Percentiles rank a stretch among this genome's conserved stretches.
phyloP scores from a whole-genome alignment of 2,113 vertebrate species.

The Epinephelus cyanopodus region DNA sequence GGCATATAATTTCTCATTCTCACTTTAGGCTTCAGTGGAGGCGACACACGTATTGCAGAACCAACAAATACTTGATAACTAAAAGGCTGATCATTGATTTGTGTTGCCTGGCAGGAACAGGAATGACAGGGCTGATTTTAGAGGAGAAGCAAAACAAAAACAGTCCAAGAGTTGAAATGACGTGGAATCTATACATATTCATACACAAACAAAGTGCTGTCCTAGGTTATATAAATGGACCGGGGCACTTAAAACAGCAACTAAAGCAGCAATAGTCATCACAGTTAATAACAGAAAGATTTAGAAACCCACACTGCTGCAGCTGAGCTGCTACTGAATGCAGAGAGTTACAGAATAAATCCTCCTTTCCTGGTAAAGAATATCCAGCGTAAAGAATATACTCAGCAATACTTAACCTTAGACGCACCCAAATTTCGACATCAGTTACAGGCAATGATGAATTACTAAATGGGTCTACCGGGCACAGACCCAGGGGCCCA shows the following conservation, averaged over 20 bases:
- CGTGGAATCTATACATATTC: not conserved
- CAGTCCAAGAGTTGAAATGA: not conserved
- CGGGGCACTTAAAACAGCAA: not conserved
- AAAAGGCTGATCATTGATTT: conserved; percentile 24
- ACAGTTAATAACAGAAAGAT: not conserved
- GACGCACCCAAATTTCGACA: not conserved
- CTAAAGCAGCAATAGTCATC: not conserved
- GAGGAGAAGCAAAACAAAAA: conserved; percentile 14
- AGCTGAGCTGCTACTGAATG: not conserved
- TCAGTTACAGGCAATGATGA: not conserved
- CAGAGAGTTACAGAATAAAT: not conserved
- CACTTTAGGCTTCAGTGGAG: conserved; percentile 14
- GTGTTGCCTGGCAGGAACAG: conserved; percentile 2
- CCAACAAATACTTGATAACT: conserved; percentile 25
- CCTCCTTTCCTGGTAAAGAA: not conserved
- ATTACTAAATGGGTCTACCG: too few relatives aligned
- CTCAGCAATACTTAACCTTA: not conserved
- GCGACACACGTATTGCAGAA: conserved; percentile 1
- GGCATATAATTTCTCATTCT: conserved; percentile 15
- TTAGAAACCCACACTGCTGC: not conserved
- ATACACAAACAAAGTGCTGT: not conserved
- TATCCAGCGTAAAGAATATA: not conserved
- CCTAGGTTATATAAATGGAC: not conserved
- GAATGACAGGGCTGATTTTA: conserved; percentile 2
- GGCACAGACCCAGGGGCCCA: too few relatives aligned